A percentile compares a stretch with the other conserved stretches of the same genome.
phyloP scores from a whole-genome alignment of 2,113 vertebrate genomes.

The Campylomormyrus numenius region DNA sequence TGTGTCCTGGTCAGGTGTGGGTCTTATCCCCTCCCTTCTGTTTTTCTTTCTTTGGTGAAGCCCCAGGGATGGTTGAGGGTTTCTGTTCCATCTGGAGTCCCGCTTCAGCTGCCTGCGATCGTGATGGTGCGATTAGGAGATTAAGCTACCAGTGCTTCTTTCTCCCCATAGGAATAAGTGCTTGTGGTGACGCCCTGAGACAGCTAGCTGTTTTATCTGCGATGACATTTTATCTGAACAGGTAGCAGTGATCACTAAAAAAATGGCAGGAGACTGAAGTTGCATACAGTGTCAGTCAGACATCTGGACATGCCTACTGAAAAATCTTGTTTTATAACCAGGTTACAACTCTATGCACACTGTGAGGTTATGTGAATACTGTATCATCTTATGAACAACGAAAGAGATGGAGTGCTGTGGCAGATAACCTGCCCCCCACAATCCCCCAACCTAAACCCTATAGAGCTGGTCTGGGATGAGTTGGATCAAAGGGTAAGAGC shows the following conservation, averaged over 20 bases:
- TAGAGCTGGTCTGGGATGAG: neutral
- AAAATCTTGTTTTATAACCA: neutral
- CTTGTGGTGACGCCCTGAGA: slow-evolving; percentile 35
- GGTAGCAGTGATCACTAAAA: neutral
- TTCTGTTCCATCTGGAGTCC: slow-evolving; percentile 42
- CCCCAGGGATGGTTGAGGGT: slow-evolving; percentile 12
- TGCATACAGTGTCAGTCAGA: neutral
- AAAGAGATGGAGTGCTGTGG: neutral
- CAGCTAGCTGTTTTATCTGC: slow-evolving; percentile 45
- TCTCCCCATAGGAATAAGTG: slow-evolving; percentile 55
- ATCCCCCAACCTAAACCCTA: neutral
- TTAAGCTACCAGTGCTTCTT: slow-evolving; percentile 58
- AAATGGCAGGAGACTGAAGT: neutral
- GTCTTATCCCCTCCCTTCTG: neutral
- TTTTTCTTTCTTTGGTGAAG: neutral
- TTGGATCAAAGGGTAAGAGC: neutral
- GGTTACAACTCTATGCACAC: neutral
- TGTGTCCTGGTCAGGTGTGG: neutral
- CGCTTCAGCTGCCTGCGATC: slow-evolving; percentile 14
- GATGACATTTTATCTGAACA: slow-evolving; percentile 34
- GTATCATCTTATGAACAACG: neutral
- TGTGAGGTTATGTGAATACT: neutral
- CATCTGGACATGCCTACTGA: neutral
- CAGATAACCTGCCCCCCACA: neutral
- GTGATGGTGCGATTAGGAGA: slow-evolving; percentile 46